Conservation (phyloP, 2,113 vertebrate genomes). For the Conger conger region DNA sequence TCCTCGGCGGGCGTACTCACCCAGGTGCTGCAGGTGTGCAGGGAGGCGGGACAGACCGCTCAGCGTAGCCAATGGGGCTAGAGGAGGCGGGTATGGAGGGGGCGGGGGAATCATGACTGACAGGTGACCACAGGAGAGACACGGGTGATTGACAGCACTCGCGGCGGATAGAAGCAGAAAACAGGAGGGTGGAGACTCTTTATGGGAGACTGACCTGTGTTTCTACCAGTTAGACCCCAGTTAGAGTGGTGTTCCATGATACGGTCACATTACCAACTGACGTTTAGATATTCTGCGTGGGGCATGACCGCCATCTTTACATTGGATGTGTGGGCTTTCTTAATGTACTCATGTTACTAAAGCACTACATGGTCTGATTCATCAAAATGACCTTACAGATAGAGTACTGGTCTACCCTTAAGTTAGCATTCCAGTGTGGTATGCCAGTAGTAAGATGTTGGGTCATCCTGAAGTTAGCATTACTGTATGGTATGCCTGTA, state of each 20-base stretch:
- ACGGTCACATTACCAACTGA: no score
- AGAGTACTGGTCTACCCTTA: background rate
- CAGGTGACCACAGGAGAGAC: slow-evolving; percentile 12
- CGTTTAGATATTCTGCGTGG: background rate
- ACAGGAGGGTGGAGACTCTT: background rate
- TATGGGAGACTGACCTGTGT: background rate
- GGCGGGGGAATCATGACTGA: slow-evolving; percentile 35
- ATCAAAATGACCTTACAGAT: background rate
- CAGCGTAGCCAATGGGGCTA: slow-evolving; percentile 28
- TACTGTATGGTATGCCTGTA: no score
- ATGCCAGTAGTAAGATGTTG: background rate
- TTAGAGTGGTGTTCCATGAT: no score
- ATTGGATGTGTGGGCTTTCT: background rate
- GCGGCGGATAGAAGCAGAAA: background rate
- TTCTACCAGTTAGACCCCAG: background rate
- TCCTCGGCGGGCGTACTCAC: slow-evolving; percentile 18
- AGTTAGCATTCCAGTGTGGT: background rate
- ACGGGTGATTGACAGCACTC: slow-evolving; percentile 8
- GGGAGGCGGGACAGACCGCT: slow-evolving; percentile 10
- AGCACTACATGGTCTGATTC: background rate
- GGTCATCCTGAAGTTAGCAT: no score
- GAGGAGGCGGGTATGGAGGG: slow-evolving; percentile 31
- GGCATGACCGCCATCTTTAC: background rate
- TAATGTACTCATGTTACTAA: background rate
- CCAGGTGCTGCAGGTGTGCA: slow-evolving; percentile 16